Conservation (phyloP, 2,113 vertebrate genomes). For the Stercorarius parasiticus region DNA sequence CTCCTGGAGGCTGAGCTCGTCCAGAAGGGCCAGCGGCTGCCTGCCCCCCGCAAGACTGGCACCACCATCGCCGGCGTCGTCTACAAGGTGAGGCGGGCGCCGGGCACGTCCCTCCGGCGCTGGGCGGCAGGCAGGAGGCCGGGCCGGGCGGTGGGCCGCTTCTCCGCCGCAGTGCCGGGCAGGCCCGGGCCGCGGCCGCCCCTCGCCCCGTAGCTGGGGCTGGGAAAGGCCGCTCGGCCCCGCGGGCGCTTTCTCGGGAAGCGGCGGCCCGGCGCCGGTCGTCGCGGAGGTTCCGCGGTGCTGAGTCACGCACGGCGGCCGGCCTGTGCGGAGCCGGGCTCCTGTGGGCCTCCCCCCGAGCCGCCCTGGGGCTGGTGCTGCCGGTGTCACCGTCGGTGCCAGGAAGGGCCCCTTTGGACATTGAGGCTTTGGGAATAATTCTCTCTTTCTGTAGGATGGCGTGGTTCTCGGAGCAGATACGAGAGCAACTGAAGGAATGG, state of each 20-base stretch:
- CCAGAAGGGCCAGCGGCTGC: constrained; percentile 80
- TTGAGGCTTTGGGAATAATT: accelerated
- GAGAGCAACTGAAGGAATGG: constrained; percentile 93
- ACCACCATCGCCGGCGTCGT: constrained; percentile 94
- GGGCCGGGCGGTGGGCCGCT: neutral
- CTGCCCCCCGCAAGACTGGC: constrained; percentile 88
- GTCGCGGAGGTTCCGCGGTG: neutral
- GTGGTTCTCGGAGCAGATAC: constrained; percentile 93
- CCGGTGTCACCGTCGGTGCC: accelerated
- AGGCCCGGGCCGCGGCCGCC: neutral
- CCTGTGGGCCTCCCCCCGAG: neutral
- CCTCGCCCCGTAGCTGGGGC: neutral
- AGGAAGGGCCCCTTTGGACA: accelerated
- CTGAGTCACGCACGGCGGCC: neutral
- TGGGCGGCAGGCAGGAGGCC: neutral
- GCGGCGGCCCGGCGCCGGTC: neutral
- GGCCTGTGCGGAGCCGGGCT: neutral
- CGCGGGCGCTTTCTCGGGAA: neutral
- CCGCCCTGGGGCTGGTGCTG: too few species aligned
- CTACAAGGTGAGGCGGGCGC: constrained; percentile 82
- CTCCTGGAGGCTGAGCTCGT: constrained; percentile 79
- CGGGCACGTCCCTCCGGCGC: too few species aligned
- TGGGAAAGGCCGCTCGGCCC: neutral
- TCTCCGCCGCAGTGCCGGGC: neutral
- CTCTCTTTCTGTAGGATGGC: constrained; percentile 79